Percentiles rank a stretch among this genome's conserved stretches.
Evolutionary conservation across 2,888 invertebrate species (phyloP).

Genomic region (Pycnomerus fuliginosus): DNA sequence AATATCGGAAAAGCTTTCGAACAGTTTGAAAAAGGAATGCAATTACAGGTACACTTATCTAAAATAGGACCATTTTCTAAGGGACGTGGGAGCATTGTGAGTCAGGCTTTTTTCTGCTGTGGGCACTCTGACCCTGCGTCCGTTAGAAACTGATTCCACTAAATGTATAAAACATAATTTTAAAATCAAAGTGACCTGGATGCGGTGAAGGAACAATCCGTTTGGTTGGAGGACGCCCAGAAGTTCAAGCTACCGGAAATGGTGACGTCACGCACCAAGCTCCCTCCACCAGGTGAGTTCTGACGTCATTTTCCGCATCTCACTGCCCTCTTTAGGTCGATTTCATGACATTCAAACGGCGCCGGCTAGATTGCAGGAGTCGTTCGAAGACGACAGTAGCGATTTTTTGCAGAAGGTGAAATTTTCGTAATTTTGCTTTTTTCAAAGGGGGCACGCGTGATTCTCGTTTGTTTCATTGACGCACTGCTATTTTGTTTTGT

Average conservation of each 20-base stretch:
- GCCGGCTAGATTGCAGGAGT: constrained; percentile 49
- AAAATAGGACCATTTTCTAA: too few relatives aligned
- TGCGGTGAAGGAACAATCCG: constrained; percentile 63
- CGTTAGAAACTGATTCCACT: neutral
- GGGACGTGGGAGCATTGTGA: too few relatives aligned
- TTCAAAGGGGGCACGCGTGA: too few relatives aligned
- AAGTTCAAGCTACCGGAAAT: constrained; percentile 72
- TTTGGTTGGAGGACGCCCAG: constrained; percentile 75
- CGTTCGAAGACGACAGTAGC: constrained; percentile 30
- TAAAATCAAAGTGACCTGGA: constrained; percentile 62
- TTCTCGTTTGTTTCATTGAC: constrained; percentile 23
- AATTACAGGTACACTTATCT: constrained; percentile 77
- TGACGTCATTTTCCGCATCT: neutral
- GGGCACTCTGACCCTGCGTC: too few relatives aligned
- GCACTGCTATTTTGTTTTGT: constrained; percentile 44
- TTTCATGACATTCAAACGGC: constrained; percentile 51
- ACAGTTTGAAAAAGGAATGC: constrained; percentile 69
- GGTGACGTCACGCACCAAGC: constrained; percentile 62
- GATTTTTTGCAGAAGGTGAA: constrained; percentile 33
- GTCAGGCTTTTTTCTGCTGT: too few relatives aligned
- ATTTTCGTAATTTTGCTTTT: constrained; percentile 16
- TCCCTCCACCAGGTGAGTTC: constrained; percentile 64
- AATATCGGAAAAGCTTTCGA: constrained; percentile 66
- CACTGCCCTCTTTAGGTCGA: constrained; percentile 31
- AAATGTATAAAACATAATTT: constrained; percentile 5